Conservation (phyloP, 2,797 vertebrate species). For the Hemitrygon akajei region DNA sequence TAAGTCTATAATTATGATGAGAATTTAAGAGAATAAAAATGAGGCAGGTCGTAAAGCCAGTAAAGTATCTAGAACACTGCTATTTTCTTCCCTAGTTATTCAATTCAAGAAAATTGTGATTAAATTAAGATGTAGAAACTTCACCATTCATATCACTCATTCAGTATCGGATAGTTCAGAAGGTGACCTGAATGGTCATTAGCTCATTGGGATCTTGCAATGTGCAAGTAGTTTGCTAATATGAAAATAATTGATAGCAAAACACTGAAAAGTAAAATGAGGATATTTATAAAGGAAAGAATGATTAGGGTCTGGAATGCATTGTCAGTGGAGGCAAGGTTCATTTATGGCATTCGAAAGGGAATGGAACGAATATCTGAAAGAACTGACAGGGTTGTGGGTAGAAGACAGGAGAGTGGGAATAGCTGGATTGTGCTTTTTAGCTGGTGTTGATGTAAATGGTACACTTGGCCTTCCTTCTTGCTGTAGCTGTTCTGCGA, state of each 20-base stretch:
- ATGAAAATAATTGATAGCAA: too few relatives aligned
- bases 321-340: neutral
- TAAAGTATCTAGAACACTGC: neutral
- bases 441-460: too few relatives aligned
- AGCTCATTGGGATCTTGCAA: too few relatives aligned
- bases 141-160: neutral
- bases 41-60: neutral
- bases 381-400: neutral
- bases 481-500: too few relatives aligned
- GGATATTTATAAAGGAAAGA: too few relatives aligned
- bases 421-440: neutral
- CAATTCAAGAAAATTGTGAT: neutral
- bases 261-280: too few relatives aligned
- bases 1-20: neutral
- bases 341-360: neutral
- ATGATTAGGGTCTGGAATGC: too few relatives aligned
- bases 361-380: too few relatives aligned
- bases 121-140: neutral
- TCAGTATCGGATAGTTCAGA: neutral
- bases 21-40: neutral
- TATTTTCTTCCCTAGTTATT: neutral
- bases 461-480: too few relatives aligned
- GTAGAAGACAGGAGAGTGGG: neutral
- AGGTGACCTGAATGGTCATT: neutral
- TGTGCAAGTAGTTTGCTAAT: too few relatives aligned